Evolutionary conservation across 2,113 vertebrate genomes (phyloP).

Genomic region (Corydoras maculifer): DNA sequence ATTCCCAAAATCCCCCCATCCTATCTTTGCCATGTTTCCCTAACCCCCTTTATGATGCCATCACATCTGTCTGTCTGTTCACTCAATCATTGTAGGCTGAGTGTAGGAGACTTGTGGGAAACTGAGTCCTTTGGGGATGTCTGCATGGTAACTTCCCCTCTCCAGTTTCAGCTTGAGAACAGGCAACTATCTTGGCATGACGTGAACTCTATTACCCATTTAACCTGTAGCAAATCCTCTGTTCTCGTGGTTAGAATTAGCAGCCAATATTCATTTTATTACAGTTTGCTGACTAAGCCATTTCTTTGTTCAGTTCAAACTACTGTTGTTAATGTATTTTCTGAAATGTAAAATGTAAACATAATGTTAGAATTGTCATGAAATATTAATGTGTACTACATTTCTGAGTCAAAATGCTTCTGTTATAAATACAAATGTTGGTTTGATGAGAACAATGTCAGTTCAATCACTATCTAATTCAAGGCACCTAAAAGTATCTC

Average conservation of each 20-base stretch:
- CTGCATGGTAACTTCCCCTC: conserved; percentile 42
- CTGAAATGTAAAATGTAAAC: too few species aligned
- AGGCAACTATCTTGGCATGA: conserved; percentile 2
- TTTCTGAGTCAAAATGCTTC: too few species aligned
- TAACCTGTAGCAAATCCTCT: conserved; percentile 10
- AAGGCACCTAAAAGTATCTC: too few species aligned
- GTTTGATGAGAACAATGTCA: too few species aligned
- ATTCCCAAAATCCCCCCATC: conserved; percentile 1
- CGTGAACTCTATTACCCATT: conserved; percentile 32
- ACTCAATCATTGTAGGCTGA: conserved; percentile 39
- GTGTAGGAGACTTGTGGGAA: conserved; percentile 44
- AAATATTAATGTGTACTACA: too few species aligned
- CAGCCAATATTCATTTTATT: too few species aligned
- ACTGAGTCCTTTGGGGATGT: conserved; percentile 41
- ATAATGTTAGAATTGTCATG: too few species aligned
- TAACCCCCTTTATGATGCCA: neutral
- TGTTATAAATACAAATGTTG: too few species aligned
- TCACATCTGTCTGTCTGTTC: conserved; percentile 35
- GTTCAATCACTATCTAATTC: too few species aligned
- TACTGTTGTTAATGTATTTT: too few species aligned
- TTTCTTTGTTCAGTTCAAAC: too few species aligned
- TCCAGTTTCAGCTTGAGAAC: conserved; percentile 44
- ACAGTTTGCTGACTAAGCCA: too few species aligned
- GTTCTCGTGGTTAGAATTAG: neutral
- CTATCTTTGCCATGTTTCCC: neutral